Base-by-base conservation (phyloP, 2,113 vertebrate genomes). In the Rallus limicola region DNA sequence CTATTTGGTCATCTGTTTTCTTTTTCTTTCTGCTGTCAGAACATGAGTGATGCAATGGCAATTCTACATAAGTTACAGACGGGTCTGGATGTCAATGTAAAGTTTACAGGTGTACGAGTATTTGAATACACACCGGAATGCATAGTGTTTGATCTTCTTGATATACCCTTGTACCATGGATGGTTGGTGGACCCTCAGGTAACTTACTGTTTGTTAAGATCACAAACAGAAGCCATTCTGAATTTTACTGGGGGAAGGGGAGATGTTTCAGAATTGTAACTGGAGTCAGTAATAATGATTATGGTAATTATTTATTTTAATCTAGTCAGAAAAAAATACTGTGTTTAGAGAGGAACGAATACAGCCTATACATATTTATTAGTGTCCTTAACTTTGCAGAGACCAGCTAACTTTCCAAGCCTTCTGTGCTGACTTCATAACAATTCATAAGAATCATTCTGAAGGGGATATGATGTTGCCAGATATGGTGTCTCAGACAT, bases 151-250 rank as follows among this genome's bases (percentile, higher is more conserved):
- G 99, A 99, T 97, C 98, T 99, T 93, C 99, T 99, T 23, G 99
- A 99, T 97, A 99, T 99, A 96, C 99, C 99, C 23, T 98, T 99
- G 71, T 99, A 99, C 97, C 99, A 99, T 42, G 99, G 99, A 88
- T 99, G 99, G 99, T 98, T 99, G 95, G 99, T 99, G 60, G 99
- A 99, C 92, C 99, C 99, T 83, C 99, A 99, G 99, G 99, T 99
- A 97, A 98, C 82, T 84, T 76, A n/a, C 50, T 29, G 68, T 60
- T 33, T 67, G 64, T 38, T 13, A 33, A 2, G 77, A 55, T 63
- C 46, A 64, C 8, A 28, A 33, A 28, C 8, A 48, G 14, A 79
- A 68, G 8, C 65, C 82, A 26, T 10, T 72, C 9, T 76, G 29
- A n/a, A 55, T 91, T 62, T 46, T 93, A 24, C 1, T 80, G 14